Base-by-base conservation (phyloP, 1,140 invertebrate genomes). In the Neuroterus valhalla region DNA sequence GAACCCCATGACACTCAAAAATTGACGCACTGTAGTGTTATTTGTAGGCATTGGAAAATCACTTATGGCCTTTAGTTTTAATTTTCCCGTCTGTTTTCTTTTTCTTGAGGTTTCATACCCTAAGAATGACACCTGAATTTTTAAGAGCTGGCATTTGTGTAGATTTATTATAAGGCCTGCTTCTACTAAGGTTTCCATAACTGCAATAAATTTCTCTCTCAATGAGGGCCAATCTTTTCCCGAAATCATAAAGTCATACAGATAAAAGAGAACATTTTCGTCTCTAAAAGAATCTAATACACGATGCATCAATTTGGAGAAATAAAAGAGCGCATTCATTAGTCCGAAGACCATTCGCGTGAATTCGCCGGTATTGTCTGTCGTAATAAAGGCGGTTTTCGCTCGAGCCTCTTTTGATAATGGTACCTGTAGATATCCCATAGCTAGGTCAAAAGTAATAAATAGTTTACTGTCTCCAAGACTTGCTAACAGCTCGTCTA, bases 1-100 rank as follows among this genome's bases (percentile, higher is more conserved):
- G 68, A 82, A 88, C 17, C 75, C 76, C 10, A 77, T 71, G 19
- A 91, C 71, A 38, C 91, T 89, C 19, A 89, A 71, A 70, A 91
- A 89, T 67, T 73, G 71, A 46, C 85, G 70, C 3, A 91, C 66
- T 14, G 19, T 12, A 6, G 10, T 8, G 23, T 3, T 12, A 55
- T 55, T 23, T 21, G 6, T 23, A 6, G 50, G 50, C 2, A 21
- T 52, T 8, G 48, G 48, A 55, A 50, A 50, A 50, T 50, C 19
- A 1, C n/a, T 8, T 19, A 82, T 17, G 14, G 78, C 78, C 67
- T 75, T 66, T 23, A 79, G 45, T 66, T 82, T 81, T 17, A 17
- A 31, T 45, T 71, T 46, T 19, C 78, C 79, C 14, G 79, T 77
- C 74, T 68, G 66, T n/a, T 78, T 78, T 14, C 77, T 78, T 5